These are phyloP conservation scores for Stigmatopora argus DNA, from an alignment of 2,113 vertebrate species.

Conservation along the genomic window DNA sequence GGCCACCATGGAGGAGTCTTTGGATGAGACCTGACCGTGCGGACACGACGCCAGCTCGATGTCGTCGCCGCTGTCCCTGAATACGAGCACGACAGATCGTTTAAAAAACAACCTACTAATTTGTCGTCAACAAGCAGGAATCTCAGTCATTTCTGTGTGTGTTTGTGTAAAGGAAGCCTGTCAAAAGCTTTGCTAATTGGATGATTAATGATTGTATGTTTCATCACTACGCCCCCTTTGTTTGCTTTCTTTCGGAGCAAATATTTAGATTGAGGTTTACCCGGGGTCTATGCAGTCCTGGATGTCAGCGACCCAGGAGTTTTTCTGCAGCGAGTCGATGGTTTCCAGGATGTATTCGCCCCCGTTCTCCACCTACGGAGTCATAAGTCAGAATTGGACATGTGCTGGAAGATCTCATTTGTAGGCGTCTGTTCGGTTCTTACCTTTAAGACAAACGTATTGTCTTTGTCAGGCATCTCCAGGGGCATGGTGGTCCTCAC, in stretches of 20 bases:
- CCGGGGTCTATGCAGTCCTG: constrained; percentile 95
- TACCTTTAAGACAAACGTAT: constrained; percentile 98
- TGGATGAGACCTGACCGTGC: constrained; percentile 76
- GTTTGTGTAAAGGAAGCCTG: constrained; percentile 46
- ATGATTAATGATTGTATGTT: constrained; percentile 63
- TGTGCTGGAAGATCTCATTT: too few species aligned
- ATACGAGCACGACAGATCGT: constrained; percentile 38
- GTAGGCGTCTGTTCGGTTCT: not conserved
- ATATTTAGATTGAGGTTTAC: constrained; percentile 74
- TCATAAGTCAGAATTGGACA: not conserved
- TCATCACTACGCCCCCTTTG: constrained; percentile 15
- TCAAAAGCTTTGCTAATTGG: constrained; percentile 52
- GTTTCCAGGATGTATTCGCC: constrained; percentile 97
- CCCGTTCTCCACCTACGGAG: constrained; percentile 82
- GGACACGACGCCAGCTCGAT: constrained; percentile 83
- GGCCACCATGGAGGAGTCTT: constrained; percentile 74
- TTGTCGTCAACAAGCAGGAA: constrained; percentile 37
- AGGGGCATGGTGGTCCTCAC: constrained; percentile 96
- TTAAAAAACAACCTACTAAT: constrained; percentile 31
- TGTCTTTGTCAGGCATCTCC: constrained; percentile 98
- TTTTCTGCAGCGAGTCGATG: constrained; percentile 96
- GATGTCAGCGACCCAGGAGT: constrained; percentile 97
- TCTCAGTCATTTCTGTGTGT: constrained; percentile 20
- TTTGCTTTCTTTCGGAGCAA: constrained; percentile 46
- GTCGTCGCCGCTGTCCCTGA: constrained; percentile 91